Conservation (phyloP, 2,888 invertebrate species). For the Alloplasta piceator region DNA sequence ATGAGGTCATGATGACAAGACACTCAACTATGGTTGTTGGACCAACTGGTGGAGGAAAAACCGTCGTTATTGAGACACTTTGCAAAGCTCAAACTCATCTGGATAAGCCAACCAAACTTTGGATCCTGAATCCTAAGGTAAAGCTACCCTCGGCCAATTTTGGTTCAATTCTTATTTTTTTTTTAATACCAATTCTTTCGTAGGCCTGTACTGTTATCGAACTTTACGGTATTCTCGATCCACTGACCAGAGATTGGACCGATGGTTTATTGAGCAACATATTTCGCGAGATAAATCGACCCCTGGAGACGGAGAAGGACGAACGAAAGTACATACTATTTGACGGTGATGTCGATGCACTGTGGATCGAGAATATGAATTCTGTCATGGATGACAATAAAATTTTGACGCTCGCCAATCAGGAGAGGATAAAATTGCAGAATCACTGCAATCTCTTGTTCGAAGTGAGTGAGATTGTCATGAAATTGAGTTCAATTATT, state of each 20-base stretch:
- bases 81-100: slow-evolving; percentile 91
- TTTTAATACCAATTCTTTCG: slow-evolving; percentile 30
- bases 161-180: background rate
- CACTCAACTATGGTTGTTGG: slow-evolving; percentile 97
- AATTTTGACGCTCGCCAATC: slow-evolving; percentile 94
- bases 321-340: slow-evolving; percentile 94
- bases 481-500: background rate
- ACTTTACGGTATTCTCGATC: slow-evolving; percentile 94
- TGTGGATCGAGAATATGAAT: slow-evolving; percentile 99
- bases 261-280: slow-evolving; percentile 96
- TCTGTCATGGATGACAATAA: slow-evolving; percentile 98
- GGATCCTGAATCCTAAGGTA: slow-evolving; percentile 93
- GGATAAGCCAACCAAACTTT: slow-evolving; percentile 91
- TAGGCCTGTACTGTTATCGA: slow-evolving; percentile 94
- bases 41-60: slow-evolving; percentile 96
- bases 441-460: slow-evolving; percentile 93
- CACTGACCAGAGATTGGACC: slow-evolving; percentile 95
- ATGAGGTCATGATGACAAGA: slow-evolving; percentile 97
- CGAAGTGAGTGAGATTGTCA: slow-evolving; percentile 86
- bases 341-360: slow-evolving; percentile 96
- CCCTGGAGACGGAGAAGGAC: slow-evolving; percentile 85
- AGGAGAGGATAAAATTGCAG: slow-evolving; percentile 93
- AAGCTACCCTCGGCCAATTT: background rate
- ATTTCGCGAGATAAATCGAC: slow-evolving; percentile 95
- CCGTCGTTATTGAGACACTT: slow-evolving; percentile 91